phyloP scores from a whole-genome alignment of 2,797 vertebrate species.

The Thunnus albacares region DNA sequence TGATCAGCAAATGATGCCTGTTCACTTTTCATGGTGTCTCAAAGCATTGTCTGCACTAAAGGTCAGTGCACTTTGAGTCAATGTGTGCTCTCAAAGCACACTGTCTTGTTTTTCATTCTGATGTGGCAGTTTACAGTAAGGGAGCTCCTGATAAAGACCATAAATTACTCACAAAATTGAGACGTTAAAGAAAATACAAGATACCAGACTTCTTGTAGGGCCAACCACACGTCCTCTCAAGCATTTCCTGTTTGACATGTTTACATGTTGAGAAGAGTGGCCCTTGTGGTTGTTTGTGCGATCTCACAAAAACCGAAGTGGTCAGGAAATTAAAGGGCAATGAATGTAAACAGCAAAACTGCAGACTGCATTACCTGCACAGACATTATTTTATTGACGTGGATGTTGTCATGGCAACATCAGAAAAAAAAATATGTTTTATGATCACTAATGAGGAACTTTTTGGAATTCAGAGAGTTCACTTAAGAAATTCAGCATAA shows the following conservation, averaged over 20 bases:
- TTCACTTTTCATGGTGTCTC: not conserved
- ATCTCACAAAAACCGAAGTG: conserved; percentile 9
- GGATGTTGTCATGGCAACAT: conserved; percentile 5
- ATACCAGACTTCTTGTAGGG: not conserved
- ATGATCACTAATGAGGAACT: too few species aligned
- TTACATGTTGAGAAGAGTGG: not conserved
- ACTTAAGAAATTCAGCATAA: not conserved
- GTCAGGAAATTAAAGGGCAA: not conserved
- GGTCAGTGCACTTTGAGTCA: not conserved
- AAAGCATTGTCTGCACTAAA: not conserved
- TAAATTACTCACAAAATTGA: not conserved
- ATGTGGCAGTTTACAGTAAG: not conserved
- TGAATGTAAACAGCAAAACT: not conserved
- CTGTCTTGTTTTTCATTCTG: conserved; percentile 2
- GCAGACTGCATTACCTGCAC: not conserved
- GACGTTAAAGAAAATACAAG: not conserved
- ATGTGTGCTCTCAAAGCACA: not conserved
- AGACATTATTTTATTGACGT: not conserved
- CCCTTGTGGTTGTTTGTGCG: not conserved
- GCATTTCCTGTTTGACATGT: conserved; percentile 47
- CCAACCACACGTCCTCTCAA: conserved; percentile 39
- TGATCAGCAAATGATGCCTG: not conserved
- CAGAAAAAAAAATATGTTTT: not conserved
- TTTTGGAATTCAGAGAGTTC: too few species aligned
- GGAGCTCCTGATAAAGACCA: not conserved